These are phyloP conservation scores for Tiaroga cobitis DNA, from an alignment of 2,797 vertebrate species.

Conservation along the genomic window DNA sequence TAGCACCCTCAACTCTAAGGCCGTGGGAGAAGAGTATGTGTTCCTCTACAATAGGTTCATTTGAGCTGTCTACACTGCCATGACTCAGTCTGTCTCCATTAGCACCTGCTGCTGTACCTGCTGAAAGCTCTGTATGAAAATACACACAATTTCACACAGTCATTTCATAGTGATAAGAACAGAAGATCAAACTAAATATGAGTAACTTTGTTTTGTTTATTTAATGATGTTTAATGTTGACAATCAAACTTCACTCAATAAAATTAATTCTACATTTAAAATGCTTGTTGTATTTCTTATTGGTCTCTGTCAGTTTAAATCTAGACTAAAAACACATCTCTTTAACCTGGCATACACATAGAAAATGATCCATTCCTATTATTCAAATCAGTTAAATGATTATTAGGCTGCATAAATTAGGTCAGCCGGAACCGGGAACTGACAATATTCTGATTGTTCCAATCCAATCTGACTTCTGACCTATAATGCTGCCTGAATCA, in stretches of 20 bases:
- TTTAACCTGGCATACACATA: too few relatives aligned
- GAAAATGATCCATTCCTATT: too few relatives aligned
- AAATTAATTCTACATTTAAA: not conserved
- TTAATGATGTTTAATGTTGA: not conserved
- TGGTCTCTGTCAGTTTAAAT: not conserved
- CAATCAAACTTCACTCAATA: not conserved
- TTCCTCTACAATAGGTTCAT: slow-evolving; percentile 85
- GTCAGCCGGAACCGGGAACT: too few relatives aligned
- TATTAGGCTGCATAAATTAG: too few relatives aligned
- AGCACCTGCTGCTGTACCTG: slow-evolving; percentile 68
- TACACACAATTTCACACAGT: slow-evolving; percentile 1
- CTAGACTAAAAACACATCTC: too few relatives aligned
- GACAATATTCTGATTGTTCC: too few relatives aligned
- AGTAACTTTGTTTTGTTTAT: not conserved
- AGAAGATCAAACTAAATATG: not conserved
- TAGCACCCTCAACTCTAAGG: slow-evolving; percentile 80
- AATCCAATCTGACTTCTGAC: too few relatives aligned
- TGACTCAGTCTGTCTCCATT: slow-evolving; percentile 89
- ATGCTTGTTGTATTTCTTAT: not conserved
- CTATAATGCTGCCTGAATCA: too few relatives aligned
- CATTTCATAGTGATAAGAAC: not conserved
- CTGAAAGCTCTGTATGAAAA: slow-evolving; percentile 59
- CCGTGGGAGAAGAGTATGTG: slow-evolving; percentile 81
- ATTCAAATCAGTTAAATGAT: too few relatives aligned
- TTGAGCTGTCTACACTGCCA: slow-evolving; percentile 87